Evolutionary conservation across 2,797 vertebrate species (phyloP).

Genomic region (Remorina albescens): DNA sequence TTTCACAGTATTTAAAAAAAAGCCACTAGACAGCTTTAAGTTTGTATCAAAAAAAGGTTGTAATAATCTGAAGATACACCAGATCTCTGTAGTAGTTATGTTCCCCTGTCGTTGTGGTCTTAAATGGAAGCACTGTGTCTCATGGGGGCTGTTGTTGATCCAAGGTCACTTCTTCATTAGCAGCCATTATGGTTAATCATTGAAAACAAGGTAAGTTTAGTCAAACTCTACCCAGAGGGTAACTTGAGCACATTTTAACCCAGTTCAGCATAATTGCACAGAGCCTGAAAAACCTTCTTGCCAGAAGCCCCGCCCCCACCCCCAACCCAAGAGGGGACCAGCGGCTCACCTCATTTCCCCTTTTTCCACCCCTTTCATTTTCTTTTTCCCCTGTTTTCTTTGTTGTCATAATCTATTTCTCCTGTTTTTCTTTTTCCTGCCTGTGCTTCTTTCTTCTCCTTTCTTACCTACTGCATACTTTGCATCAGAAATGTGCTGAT

Average conservation of each 20-base stretch:
- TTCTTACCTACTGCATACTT: slow-evolving; percentile 54
- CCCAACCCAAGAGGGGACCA: slow-evolving; percentile 23
- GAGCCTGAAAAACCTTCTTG: slow-evolving; percentile 16
- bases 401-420: slow-evolving; percentile 70
- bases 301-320: slow-evolving; percentile 11
- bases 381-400: slow-evolving; percentile 20
- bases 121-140: slow-evolving; percentile 78
- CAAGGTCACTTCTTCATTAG: slow-evolving; percentile 52
- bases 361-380: slow-evolving; percentile 8
- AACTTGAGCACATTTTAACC: slow-evolving; percentile 28
- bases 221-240: slow-evolving; percentile 22
- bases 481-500: neutral
- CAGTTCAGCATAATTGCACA: slow-evolving; percentile 15
- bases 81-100: slow-evolving; percentile 46
- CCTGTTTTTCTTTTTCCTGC: slow-evolving; percentile 64
- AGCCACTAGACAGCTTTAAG: no score
- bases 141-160: slow-evolving; percentile 60
- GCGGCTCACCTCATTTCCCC: slow-evolving; percentile 3
- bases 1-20: slow-evolving; percentile 8
- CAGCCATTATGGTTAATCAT: slow-evolving; percentile 56
- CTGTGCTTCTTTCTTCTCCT: slow-evolving; percentile 93
- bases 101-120: slow-evolving; percentile 43
- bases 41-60: neutral
- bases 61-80: slow-evolving; percentile 44
- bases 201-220: slow-evolving; percentile 52